Evolutionary conservation across 37 sponge, comb jelly and placozoan genomes (phyloP).

Genomic region (Oscarella lobularis): DNA sequence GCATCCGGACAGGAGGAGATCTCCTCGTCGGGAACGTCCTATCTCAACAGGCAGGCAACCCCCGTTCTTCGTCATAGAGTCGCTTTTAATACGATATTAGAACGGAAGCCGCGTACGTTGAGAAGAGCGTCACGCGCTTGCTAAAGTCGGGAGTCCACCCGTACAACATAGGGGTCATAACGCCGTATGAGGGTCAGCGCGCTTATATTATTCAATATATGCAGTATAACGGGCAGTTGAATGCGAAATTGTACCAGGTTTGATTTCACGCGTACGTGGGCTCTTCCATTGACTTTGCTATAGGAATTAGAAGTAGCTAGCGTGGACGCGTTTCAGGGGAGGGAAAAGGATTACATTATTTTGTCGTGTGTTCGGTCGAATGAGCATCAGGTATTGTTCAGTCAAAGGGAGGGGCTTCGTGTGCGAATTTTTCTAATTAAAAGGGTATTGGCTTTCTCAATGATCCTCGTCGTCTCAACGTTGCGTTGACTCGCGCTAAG

Average conservation of each 20-base stretch:
- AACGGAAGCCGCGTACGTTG: slow-evolving; percentile 79
- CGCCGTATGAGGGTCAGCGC: slow-evolving; percentile 95
- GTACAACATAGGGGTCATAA: slow-evolving; percentile 89
- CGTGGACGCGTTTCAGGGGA: slow-evolving; percentile 96
- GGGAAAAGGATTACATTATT: slow-evolving; percentile 95
- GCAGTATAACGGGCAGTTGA: slow-evolving; percentile 74
- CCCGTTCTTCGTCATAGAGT: too few relatives aligned
- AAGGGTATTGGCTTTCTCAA: slow-evolving; percentile 89
- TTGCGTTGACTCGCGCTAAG: slow-evolving; percentile 91
- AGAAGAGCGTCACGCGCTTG: slow-evolving; percentile 82
- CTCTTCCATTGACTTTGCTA: slow-evolving; percentile 10
- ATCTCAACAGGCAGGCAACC: too few relatives aligned
- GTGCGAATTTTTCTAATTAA: neutral
- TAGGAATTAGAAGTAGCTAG: slow-evolving; percentile 91
- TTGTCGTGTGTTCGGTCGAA: slow-evolving; percentile 87
- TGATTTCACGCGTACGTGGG: slow-evolving; percentile 11
- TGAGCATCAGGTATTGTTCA: slow-evolving; percentile 60
- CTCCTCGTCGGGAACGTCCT: slow-evolving; percentile 77
- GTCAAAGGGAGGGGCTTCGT: too few relatives aligned
- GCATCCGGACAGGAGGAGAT: slow-evolving; percentile 88
- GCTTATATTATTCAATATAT: slow-evolving; percentile 91
- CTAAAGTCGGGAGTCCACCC: slow-evolving; percentile 83
- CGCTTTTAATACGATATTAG: too few relatives aligned
- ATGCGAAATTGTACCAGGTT: slow-evolving; percentile 65
- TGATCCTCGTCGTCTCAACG: slow-evolving; percentile 91